A percentile compares a stretch with the other conserved stretches of the same genome.
These are phyloP conservation scores for Drymonia ruficornis DNA, from an alignment of 2,888 invertebrate genomes.

Conservation along the genomic window DNA sequence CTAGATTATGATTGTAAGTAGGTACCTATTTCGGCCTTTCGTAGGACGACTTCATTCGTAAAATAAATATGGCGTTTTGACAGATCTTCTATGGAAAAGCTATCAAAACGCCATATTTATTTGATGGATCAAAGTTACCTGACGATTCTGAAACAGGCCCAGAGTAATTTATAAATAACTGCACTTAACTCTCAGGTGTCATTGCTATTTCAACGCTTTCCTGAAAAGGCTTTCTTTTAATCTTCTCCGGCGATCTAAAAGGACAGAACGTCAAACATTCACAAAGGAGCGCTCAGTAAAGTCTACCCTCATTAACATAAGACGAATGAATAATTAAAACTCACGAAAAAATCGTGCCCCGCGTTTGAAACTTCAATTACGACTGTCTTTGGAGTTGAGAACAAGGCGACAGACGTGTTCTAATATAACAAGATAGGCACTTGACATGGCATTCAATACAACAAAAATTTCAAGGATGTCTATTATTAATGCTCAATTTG, in stretches of 20 bases:
- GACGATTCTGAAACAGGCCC: too few species aligned
- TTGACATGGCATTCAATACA: not conserved
- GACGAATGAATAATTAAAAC: conserved; percentile 7
- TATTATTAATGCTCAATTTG: too few species aligned
- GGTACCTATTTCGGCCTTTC: too few species aligned
- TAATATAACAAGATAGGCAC: not conserved
- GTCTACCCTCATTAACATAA: conserved; percentile 5
- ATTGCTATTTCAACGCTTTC: not conserved
- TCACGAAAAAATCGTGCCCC: conserved; percentile 1
- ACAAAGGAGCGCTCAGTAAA: conserved; percentile 1
- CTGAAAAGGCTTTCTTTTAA: not conserved
- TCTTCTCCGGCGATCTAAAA: not conserved
- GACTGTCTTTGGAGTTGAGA: not conserved
- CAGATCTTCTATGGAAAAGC: too few species aligned
- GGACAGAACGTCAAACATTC: not conserved
- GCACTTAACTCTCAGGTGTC: too few species aligned
- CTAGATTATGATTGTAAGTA: too few species aligned
- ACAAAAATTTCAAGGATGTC: too few species aligned
- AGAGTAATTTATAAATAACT: too few species aligned
- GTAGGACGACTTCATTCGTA: too few species aligned
- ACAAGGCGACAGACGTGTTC: not conserved
- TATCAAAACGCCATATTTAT: too few species aligned
- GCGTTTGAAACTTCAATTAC: conserved; percentile 2
- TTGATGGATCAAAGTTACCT: too few species aligned
- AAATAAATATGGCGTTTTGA: too few species aligned